Evolutionary conservation across 1,140 invertebrate species (phyloP).

Genomic region (Bombus turneri): DNA sequence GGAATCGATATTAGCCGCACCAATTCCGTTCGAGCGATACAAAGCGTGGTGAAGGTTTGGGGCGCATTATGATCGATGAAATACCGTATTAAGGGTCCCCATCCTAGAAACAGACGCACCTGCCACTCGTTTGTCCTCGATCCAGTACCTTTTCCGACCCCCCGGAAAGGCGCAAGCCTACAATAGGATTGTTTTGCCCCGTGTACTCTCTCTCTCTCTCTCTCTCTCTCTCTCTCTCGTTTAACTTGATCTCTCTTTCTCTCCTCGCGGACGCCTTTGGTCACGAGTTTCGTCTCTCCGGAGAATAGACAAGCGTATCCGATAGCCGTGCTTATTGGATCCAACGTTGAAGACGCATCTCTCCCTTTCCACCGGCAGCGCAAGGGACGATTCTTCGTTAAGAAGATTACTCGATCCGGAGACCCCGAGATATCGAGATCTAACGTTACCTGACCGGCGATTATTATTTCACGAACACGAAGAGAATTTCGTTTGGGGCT

Average conservation of each 20-base stretch:
- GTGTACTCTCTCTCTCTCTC: neutral
- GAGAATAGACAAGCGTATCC: constrained; percentile 70
- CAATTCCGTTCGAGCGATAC: constrained; percentile 35
- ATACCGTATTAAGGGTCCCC: constrained; percentile 63
- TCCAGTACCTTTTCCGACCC: constrained; percentile 44
- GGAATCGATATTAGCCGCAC: constrained; percentile 30
- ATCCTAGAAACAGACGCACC: constrained; percentile 63
- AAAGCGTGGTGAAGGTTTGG: neutral
- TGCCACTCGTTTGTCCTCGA: constrained; percentile 61
- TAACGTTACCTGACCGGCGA: constrained; percentile 14
- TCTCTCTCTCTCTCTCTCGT: neutral
- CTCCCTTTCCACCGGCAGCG: neutral
- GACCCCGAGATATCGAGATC: too few species aligned
- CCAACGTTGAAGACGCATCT: constrained; percentile 25
- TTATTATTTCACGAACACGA: constrained; percentile 28
- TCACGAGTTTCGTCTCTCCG: constrained; percentile 68
- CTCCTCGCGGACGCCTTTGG: constrained; percentile 7
- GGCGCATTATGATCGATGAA: constrained; percentile 67
- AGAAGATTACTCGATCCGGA: constrained; percentile 60
- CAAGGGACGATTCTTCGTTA: constrained; percentile 64
- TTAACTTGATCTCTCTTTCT: neutral
- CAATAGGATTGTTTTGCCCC: constrained; percentile 58
- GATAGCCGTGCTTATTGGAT: constrained; percentile 69
- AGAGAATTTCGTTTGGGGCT: neutral
- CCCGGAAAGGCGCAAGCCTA: neutral